A percentile compares a stretch with the other conserved stretches of the same genome.
These are phyloP conservation scores for Sitophilus oryzae DNA, from an alignment of 1,140 invertebrate species.

Conservation along the genomic window DNA sequence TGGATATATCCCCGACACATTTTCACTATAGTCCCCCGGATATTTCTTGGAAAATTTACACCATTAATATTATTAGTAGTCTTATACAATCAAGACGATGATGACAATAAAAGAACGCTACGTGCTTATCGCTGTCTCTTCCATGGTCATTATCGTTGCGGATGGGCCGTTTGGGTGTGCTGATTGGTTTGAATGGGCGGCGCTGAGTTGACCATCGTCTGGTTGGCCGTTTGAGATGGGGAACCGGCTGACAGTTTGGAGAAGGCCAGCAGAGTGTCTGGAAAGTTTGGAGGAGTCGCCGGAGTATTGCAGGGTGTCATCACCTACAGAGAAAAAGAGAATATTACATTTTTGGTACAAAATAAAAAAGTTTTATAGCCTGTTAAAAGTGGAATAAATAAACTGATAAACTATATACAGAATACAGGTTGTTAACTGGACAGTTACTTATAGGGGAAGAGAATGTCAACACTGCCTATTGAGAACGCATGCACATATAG, in stretches of 20 bases:
- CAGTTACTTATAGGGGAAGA: too few relatives aligned
- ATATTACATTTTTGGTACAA: background rate
- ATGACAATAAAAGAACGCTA: background rate
- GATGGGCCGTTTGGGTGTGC: constrained; percentile 34
- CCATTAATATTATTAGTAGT: background rate
- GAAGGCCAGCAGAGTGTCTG: constrained; percentile 76
- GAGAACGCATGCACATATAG: too few relatives aligned
- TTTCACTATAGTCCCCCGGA: background rate
- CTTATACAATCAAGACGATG: background rate
- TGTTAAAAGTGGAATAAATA: too few relatives aligned
- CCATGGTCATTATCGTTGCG: constrained; percentile 35
- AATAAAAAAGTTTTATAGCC: too few relatives aligned
- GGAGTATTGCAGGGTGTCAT: constrained; percentile 85
- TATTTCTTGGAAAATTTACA: background rate
- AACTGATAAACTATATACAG: too few relatives aligned
- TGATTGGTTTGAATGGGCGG: constrained; percentile 28
- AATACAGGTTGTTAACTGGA: too few relatives aligned
- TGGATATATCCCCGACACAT: background rate
- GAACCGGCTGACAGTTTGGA: constrained; percentile 68
- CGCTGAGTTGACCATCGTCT: constrained; percentile 8
- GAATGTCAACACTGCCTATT: too few relatives aligned
- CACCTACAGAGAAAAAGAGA: constrained; percentile 47
- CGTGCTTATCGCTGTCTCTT: background rate
- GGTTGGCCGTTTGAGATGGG: constrained; percentile 36
- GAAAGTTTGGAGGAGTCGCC: constrained; percentile 84